Percentiles rank a stretch among this genome's conserved stretches.
Conservation (phyloP, 2,888 invertebrate genomes). For the Bhutanitis thaidina region DNA sequence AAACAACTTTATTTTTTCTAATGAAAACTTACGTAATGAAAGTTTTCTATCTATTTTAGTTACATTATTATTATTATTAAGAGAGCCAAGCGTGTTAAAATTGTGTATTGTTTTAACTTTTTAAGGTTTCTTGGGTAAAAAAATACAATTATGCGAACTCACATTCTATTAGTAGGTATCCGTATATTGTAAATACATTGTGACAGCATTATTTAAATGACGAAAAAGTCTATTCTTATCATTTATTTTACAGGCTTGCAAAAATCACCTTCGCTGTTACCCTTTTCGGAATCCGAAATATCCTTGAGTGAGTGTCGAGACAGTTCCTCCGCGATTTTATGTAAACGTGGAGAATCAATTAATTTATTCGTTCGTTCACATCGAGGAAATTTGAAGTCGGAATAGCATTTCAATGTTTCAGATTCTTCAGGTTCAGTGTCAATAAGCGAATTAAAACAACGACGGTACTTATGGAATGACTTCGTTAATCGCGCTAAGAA, state of each 20-base stretch:
- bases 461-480: conserved; percentile 44
- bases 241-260: not conserved
- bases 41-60: no score
- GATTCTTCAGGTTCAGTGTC: conserved; percentile 30
- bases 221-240: no score
- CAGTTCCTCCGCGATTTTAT: conserved; percentile 48
- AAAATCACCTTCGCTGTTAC: conserved; percentile 14
- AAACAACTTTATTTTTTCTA: no score
- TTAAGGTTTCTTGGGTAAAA: no score
- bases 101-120: no score
- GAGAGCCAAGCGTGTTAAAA: no score
- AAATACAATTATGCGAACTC: no score
- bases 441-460: conserved; percentile 29
- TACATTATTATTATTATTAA: no score
- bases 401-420: conserved; percentile 35
- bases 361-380: conserved; percentile 38
- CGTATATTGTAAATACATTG: no score
- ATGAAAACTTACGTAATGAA: no score
- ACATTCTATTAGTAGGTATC: no score
- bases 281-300: not conserved
- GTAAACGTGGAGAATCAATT: conserved; percentile 37
- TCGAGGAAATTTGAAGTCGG: conserved; percentile 56
- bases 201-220: no score
- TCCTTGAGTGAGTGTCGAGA: conserved; percentile 22
- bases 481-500: conserved; percentile 49